phyloP scores from a whole-genome alignment of 1,140 invertebrate species.

The Lethocerus indicus region DNA sequence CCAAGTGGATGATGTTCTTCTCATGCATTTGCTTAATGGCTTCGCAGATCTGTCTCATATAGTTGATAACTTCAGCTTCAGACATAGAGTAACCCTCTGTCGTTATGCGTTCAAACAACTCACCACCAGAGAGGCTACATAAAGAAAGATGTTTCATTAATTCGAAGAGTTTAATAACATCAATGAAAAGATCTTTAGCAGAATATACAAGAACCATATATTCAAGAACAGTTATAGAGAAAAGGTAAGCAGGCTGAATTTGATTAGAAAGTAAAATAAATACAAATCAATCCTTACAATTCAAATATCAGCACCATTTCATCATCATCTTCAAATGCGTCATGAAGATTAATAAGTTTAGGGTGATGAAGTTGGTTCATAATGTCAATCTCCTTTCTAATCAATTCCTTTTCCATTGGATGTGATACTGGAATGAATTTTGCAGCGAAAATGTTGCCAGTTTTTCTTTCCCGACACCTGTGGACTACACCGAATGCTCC shows the following conservation, averaged over 20 bases:
- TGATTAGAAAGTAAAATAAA: neutral
- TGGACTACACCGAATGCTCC: constrained; percentile 99
- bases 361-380: constrained; percentile 98
- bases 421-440: constrained; percentile 97
- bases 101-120: constrained; percentile 95
- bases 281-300: constrained; percentile 58
- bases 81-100: constrained; percentile 96
- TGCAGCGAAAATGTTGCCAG: constrained; percentile 93
- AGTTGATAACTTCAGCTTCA: constrained; percentile 98
- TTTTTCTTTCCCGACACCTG: constrained; percentile 85
- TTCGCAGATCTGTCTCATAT: constrained; percentile 97
- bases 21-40: constrained; percentile 99
- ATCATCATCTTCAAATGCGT: constrained; percentile 97
- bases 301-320: constrained; percentile 99
- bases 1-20: constrained; percentile 95
- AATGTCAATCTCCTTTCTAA: constrained; percentile 95
- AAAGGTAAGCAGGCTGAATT: neutral
- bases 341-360: constrained; percentile 94
- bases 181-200: neutral
- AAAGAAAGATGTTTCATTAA: constrained; percentile 14
- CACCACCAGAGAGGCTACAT: constrained; percentile 85
- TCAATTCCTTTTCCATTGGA: constrained; percentile 89
- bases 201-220: neutral
- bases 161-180: neutral
- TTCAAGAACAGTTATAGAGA: neutral